Conservation (phyloP, 2,113 vertebrate genomes). For the Melanerpes aurifrons region DNA sequence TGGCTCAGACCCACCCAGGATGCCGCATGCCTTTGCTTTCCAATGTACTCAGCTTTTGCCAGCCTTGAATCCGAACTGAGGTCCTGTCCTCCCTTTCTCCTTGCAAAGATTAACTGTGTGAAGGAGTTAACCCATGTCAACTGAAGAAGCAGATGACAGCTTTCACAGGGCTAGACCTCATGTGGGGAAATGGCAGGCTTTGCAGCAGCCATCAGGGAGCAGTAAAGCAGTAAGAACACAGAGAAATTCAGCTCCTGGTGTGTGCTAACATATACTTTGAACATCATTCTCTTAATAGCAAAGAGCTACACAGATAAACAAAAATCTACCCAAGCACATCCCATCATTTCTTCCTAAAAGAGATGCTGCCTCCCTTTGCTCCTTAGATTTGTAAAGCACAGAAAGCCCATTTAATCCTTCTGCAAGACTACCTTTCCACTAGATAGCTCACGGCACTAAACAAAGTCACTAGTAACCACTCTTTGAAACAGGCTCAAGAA, state of each 20-base stretch:
- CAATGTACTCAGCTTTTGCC: slow-evolving; percentile 53
- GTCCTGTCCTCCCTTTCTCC: slow-evolving; percentile 25
- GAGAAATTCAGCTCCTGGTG: background rate
- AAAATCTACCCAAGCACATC: background rate
- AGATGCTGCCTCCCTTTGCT: background rate
- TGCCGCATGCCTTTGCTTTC: slow-evolving; percentile 54
- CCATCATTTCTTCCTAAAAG: background rate
- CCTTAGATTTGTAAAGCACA: background rate
- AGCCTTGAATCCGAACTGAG: slow-evolving; percentile 38
- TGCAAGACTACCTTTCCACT: background rate
- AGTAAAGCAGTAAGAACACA: background rate
- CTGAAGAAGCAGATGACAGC: slow-evolving; percentile 24
- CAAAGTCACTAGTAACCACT: background rate
- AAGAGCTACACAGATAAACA: background rate
- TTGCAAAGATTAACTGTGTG: background rate
- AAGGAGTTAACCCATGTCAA: background rate
- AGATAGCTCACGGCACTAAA: background rate
- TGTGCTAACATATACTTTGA: background rate
- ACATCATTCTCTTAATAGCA: background rate
- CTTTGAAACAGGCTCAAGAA: background rate
- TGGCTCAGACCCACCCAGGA: slow-evolving; percentile 72
- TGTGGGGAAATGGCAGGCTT: slow-evolving; percentile 24
- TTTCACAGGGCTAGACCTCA: slow-evolving; percentile 4
- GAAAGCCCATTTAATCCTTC: background rate
- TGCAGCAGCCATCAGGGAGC: background rate